Base-by-base conservation (phyloP, 92 coral and sea anemone genomes). In the Palythoa heliodiscus region DNA sequence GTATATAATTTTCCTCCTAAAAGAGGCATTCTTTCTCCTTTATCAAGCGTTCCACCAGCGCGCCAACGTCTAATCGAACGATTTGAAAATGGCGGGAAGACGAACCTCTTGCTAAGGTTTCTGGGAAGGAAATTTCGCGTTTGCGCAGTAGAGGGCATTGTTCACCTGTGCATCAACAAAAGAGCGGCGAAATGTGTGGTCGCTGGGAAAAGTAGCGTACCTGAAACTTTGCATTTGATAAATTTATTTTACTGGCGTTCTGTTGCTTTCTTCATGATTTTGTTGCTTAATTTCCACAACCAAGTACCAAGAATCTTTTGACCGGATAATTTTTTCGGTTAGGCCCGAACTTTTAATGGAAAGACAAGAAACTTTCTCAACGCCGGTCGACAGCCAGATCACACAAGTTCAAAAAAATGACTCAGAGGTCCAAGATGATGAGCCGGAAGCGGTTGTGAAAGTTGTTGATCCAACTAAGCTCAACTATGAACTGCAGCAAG, bases 31-130 rank as follows among this genome's bases (percentile, higher is more conserved):
- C 54, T 86, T 20, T 9, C 7, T 58, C 38, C 24, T 80, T 86
- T 84, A 77, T 70, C 64, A 37, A 53, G 71, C 55, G 71, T 43
- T 23, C 81, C 20, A 67, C 78, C 61, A 24, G 43, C 60, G 71
- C 82, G 73, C 83, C 14, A 57, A 72, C 75, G 20, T 66, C 43
- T 47, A 83, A 84, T 90, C 92, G 93, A 78, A 82, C 53, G 73
- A 85, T 90, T 96, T 88, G 89, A 94, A 94, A 92, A 83, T 86
- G 93, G 98, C 98, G 98, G 98, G 98, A 94, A 94, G 50, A 11
- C 39, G 14, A 7, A 75, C 70, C n/a, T 73, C 73, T 17, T 35
- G 60, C 58, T 23, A 15, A 35, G 38, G 25, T 70, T 69, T 78
- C 39, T n/a, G 78, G 84, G 87, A 83, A 75, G 78, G 67, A 60